Evolutionary conservation across 2,113 vertebrate genomes (phyloP), one percentile per base, ranked within the genome.

Genomic region (Pogona vitticeps): DNA sequence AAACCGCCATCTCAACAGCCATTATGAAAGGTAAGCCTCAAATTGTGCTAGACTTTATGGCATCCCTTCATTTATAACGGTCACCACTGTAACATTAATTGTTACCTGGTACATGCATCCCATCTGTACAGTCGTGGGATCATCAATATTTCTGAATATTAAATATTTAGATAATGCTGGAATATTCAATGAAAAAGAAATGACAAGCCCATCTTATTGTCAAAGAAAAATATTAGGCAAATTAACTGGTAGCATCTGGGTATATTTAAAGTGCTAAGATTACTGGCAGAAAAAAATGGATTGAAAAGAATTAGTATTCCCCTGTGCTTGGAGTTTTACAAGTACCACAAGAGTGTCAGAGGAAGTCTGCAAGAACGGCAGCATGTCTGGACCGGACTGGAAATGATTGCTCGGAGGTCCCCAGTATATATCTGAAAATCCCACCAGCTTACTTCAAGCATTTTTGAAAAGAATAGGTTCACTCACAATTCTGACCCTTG

Each of bases 371-470:
- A 94, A 94, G 88, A 91, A 80, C 94, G 92, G 85, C 59, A 95
- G 92, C 80, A 71, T 94, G 89, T 94, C 94, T 94, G 94, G 89
- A 94, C 94, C 91, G 95, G 93, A 94, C 95, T 95, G 20, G 14
- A 95, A 95, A 93, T 90, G 88, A 94, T 94, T 88, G 93, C 93
- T 95, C 96, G 90, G 94, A 94, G 96, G 95, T 92, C 94, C 94
- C 94, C 93, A 91, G 91, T 95, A 92, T 94, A 90, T 92, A 96
- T 95, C 95, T 94, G 91, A 96, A 93, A 94, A 96, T 94, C 93
- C 92, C 95, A 95, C 96, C 95, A 95, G 92, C 92, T 93, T 90
- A 77, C 94, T 94, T 94, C 93, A 95, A 95, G 91, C 90, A 94
- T 94, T 96, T 31, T 26, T 26, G 95, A 96, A 91, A 71, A 91